phyloP scores from a whole-genome alignment of 2,113 vertebrate species.

The Onychostruthus taczanowskii region DNA sequence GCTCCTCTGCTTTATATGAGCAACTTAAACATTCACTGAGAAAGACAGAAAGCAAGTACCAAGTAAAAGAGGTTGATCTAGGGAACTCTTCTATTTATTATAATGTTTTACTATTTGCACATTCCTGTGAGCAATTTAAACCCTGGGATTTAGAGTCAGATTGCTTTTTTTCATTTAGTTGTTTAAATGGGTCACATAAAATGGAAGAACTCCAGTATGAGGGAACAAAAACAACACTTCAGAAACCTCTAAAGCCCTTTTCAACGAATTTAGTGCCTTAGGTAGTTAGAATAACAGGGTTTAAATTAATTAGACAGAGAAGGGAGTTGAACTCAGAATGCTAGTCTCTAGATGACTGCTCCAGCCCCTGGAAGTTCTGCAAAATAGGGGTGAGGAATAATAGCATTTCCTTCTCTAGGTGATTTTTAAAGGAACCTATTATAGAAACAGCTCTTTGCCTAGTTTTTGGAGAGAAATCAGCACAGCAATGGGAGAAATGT shows the following conservation, averaged over 20 bases:
- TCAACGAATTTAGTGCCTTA: not conserved
- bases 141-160: not conserved
- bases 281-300: not conserved
- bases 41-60: not conserved
- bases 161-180: not conserved
- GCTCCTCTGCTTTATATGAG: not conserved
- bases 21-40: not conserved
- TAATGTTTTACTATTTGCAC: not conserved
- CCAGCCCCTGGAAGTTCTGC: not conserved
- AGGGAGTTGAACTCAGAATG: not conserved
- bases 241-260: not conserved
- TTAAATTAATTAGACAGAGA: not conserved
- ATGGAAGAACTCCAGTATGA: not conserved
- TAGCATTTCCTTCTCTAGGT: not conserved
- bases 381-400: not conserved
- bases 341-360: not conserved
- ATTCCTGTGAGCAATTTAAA: not conserved
- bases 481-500: not conserved
- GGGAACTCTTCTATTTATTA: not conserved
- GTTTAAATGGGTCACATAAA: conserved; percentile 4
- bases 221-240: not conserved
- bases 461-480: not conserved
- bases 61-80: not conserved
- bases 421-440: not conserved
- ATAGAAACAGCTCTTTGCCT: not conserved